Percentiles rank a stretch among this genome's conserved stretches.
phyloP scores from a whole-genome alignment of 2,888 invertebrate species.

The Cephus runcator region DNA sequence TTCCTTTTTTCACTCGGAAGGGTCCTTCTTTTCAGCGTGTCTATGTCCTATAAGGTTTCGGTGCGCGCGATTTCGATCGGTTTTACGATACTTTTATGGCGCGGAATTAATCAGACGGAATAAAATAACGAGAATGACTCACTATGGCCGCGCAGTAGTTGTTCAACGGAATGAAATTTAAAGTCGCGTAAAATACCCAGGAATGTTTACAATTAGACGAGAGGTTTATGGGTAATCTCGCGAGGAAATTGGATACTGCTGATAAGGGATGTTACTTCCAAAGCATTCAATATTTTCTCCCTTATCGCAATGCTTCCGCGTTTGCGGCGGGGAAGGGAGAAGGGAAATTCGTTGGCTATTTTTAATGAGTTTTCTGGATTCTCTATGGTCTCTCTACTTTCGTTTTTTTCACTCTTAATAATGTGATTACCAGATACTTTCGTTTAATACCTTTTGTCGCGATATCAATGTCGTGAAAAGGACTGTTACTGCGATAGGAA shows the following conservation, averaged over 20 bases:
- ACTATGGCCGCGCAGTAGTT: neutral
- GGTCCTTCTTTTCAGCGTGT: neutral
- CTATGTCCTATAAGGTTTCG: neutral
- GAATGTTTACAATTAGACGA: constrained; percentile 38
- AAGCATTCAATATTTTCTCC: neutral
- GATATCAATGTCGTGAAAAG: neutral
- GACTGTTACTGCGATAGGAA: constrained; percentile 40
- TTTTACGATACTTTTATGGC: constrained; percentile 50
- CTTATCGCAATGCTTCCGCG: neutral
- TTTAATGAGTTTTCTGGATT: neutral
- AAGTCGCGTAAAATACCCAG: constrained; percentile 37
- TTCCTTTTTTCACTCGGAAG: constrained; percentile 8
- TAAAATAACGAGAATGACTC: constrained; percentile 47
- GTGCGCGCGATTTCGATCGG: constrained; percentile 28
- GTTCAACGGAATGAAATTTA: constrained; percentile 30
- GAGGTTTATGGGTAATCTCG: constrained; percentile 31
- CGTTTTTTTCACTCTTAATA: neutral
- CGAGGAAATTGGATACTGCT: neutral
- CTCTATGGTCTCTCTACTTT: neutral
- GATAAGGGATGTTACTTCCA: neutral
- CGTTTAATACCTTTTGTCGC: neutral
- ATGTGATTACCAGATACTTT: neutral
- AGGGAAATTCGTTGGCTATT: neutral
- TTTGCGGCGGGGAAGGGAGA: neutral
- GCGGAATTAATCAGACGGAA: constrained; percentile 53